A percentile compares a stretch with the other conserved stretches of the same genome.
Conservation (phyloP, 2,888 invertebrate species). For the Phania funesta region DNA sequence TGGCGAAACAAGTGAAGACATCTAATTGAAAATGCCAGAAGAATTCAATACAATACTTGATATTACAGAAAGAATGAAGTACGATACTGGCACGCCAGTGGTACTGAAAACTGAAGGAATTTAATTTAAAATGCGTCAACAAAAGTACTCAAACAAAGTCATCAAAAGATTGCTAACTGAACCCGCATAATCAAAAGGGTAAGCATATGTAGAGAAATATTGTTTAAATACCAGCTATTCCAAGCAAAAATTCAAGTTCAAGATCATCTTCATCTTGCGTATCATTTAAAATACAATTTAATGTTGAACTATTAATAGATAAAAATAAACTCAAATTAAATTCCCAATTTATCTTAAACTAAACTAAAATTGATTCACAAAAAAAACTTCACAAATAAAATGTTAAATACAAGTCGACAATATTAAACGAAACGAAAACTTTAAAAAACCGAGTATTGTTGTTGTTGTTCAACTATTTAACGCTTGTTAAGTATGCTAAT, state of each 20-base stretch:
- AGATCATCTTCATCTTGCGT: not conserved
- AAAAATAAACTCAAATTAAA: not conserved
- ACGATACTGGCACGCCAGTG: no score
- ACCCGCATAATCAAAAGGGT: not conserved
- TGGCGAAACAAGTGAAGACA: no score
- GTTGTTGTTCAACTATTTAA: not conserved
- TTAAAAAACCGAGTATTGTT: not conserved
- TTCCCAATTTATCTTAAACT: not conserved
- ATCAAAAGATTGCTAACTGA: no score
- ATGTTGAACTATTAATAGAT: not conserved
- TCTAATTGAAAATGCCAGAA: no score
- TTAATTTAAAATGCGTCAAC: no score
- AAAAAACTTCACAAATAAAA: not conserved
- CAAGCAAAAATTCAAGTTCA: conserved; percentile 23
- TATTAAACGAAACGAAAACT: not conserved
- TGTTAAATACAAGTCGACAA: not conserved
- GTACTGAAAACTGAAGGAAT: no score
- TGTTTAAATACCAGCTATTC: not conserved
- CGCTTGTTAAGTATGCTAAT: not conserved
- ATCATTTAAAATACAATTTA: not conserved
- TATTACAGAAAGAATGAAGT: no score
- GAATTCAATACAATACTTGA: no score
- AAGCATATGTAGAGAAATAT: not conserved
- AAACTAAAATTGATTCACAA: not conserved
- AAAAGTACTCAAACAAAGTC: no score